These are phyloP conservation scores for Megalops cyprinoides DNA, from an alignment of 2,797 vertebrate genomes.

Conservation along the genomic window DNA sequence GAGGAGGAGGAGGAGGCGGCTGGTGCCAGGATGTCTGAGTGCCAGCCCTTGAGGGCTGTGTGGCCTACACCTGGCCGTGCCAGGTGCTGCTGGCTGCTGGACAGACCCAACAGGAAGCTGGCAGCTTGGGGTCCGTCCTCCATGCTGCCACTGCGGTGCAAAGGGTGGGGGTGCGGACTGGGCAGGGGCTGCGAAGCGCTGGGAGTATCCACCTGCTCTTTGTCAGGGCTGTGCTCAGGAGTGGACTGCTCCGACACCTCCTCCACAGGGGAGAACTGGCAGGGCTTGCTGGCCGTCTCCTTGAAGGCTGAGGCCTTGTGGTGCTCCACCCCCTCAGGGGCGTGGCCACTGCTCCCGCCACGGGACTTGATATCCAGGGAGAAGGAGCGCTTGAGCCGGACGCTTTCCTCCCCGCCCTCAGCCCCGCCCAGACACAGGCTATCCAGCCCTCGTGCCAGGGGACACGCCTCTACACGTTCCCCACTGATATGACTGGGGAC, in stretches of 20 bases:
- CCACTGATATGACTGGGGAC: slow-evolving; percentile 56
- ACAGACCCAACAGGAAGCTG: slow-evolving; percentile 83
- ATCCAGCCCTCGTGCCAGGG: slow-evolving; percentile 75
- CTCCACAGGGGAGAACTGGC: slow-evolving; percentile 91
- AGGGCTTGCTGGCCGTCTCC: slow-evolving; percentile 77
- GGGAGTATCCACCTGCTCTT: slow-evolving; percentile 68
- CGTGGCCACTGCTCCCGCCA: slow-evolving; percentile 52
- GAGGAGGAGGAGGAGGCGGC: slow-evolving; percentile 73
- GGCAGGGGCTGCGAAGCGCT: no score
- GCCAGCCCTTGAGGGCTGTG: slow-evolving; percentile 88
- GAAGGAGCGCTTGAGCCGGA: slow-evolving; percentile 87
- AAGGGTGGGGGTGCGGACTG: slow-evolving; percentile 61
- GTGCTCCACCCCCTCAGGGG: slow-evolving; percentile 74
- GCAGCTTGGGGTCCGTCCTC: slow-evolving; percentile 78
- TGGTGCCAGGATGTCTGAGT: slow-evolving; percentile 88
- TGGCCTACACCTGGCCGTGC: slow-evolving; percentile 65
- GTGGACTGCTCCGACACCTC: slow-evolving; percentile 90
- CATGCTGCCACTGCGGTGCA: slow-evolving; percentile 85
- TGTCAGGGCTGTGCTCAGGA: slow-evolving; percentile 84
- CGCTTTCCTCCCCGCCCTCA: slow-evolving; percentile 80
- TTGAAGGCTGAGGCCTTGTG: slow-evolving; percentile 76
- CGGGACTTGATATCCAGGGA: slow-evolving; percentile 92
- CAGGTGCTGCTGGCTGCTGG: slow-evolving; percentile 86
- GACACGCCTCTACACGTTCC: slow-evolving; percentile 50
- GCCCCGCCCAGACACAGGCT: slow-evolving; percentile 72